phyloP scores from a whole-genome alignment of 2,888 invertebrate genomes.

The Amaurobius ferox region DNA sequence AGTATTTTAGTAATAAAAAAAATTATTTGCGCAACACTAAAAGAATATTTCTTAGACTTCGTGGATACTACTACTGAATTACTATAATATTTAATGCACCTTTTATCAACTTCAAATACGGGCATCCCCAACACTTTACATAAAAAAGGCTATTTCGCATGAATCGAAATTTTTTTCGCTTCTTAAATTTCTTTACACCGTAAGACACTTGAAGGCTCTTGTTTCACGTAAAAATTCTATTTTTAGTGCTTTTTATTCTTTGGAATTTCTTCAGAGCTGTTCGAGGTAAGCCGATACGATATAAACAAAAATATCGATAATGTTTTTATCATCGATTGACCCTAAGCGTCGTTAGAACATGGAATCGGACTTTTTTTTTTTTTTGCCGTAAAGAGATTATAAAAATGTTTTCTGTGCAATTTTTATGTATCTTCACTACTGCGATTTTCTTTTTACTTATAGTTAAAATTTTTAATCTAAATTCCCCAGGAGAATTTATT shows the following conservation, averaged over 20 bases:
- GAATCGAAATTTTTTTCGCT: neutral
- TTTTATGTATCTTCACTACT: no score
- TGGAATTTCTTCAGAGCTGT: slow-evolving; percentile 14
- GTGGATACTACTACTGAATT: no score
- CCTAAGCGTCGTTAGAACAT: neutral
- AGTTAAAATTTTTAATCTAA: no score
- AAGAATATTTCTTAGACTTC: no score
- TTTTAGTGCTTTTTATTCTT: slow-evolving; percentile 40
- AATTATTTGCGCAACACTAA: no score
- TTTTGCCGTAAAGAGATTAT: neutral
- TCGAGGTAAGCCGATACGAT: slow-evolving; percentile 30
- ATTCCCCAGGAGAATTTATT: no score
- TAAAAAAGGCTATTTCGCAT: neutral
- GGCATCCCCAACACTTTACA: no score
- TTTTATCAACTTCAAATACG: no score
- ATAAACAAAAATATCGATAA: slow-evolving; percentile 52
- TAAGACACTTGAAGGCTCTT: neutral
- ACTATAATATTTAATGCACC: no score
- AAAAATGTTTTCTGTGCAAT: no score
- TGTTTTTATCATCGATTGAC: slow-evolving; percentile 43
- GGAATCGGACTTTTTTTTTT: neutral
- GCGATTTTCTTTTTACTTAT: no score
- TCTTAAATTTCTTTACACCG: neutral
- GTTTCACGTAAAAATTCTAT: slow-evolving; percentile 18
- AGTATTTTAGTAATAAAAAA: no score